Conservation (phyloP, 2,113 vertebrate species). For the Antechinus stuartii region DNA sequence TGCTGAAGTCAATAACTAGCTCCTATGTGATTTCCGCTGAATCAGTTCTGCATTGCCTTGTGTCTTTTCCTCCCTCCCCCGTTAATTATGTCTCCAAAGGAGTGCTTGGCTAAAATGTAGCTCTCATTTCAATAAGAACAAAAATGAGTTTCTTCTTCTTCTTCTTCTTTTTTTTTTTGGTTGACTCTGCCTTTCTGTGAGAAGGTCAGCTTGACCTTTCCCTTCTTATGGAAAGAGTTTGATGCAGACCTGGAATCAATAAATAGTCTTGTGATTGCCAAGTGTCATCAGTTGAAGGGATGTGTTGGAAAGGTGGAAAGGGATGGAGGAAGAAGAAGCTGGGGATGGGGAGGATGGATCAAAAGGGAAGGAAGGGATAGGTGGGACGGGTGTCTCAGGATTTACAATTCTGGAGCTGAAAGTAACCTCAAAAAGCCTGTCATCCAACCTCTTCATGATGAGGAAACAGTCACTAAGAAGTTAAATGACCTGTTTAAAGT, state of each 20-base stretch:
- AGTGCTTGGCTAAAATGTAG: fast-evolving
- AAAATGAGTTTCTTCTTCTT: conserved; percentile 36
- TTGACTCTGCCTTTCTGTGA: background rate
- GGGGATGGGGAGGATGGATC: background rate
- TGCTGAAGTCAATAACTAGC: conserved; percentile 34
- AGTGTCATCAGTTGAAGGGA: background rate
- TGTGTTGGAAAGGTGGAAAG: background rate
- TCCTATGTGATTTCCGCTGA: conserved; percentile 9
- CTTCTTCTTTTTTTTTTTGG: background rate
- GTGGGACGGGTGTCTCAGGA: background rate
- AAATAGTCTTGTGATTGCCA: background rate
- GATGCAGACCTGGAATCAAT: background rate
- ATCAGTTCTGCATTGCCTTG: background rate
- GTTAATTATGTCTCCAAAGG: background rate
- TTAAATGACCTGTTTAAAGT: background rate
- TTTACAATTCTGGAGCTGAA: background rate
- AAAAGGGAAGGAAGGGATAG: background rate
- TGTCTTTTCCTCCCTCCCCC: background rate
- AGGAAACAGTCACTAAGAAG: background rate
- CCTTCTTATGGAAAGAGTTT: background rate
- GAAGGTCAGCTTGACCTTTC: background rate
- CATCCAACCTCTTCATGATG: background rate
- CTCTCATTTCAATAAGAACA: background rate
- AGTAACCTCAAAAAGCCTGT: background rate
- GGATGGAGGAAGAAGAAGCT: background rate